These are phyloP conservation scores for Galbula dea DNA, from an alignment of 2,113 vertebrate species.

Conservation along the genomic window DNA sequence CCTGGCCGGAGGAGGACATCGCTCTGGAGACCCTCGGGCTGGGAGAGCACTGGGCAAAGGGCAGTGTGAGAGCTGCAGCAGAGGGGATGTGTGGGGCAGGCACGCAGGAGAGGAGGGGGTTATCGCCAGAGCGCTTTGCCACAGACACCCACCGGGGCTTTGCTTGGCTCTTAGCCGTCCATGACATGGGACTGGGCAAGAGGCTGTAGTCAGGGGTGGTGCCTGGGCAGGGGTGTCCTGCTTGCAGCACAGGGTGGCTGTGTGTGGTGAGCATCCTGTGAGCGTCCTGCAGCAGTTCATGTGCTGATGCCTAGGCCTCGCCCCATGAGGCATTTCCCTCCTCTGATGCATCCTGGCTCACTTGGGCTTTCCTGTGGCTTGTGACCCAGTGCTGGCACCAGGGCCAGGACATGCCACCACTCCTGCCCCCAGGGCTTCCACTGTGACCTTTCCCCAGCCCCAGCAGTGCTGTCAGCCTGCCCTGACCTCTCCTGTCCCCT, in stretches of 20 bases:
- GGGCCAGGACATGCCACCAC: not conserved
- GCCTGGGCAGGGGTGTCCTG: not conserved
- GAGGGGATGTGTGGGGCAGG: not conserved
- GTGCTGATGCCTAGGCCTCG: not conserved
- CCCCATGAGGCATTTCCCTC: not conserved
- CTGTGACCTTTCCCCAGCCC: too few relatives aligned
- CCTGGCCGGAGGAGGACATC: not conserved
- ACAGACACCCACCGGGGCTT: not conserved
- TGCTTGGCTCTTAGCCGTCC: not conserved
- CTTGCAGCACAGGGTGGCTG: rapidly evolving
- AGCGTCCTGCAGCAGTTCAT: rapidly evolving
- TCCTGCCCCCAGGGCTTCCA: not conserved
- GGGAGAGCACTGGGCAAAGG: not conserved
- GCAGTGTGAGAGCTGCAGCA: not conserved
- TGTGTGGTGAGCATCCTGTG: not conserved
- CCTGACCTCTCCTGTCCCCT: too few relatives aligned
- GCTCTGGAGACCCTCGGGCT: not conserved
- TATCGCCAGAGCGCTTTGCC: not conserved
- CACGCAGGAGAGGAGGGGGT: rapidly evolving
- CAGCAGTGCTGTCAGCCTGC: not conserved
- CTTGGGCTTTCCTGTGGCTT: not conserved
- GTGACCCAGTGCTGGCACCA: not conserved
- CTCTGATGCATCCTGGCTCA: not conserved
- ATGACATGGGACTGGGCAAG: not conserved
- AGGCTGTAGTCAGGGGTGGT: not conserved